phyloP scores from a whole-genome alignment of 2,113 vertebrate species.

The Cyprinodon brontotheroides region DNA sequence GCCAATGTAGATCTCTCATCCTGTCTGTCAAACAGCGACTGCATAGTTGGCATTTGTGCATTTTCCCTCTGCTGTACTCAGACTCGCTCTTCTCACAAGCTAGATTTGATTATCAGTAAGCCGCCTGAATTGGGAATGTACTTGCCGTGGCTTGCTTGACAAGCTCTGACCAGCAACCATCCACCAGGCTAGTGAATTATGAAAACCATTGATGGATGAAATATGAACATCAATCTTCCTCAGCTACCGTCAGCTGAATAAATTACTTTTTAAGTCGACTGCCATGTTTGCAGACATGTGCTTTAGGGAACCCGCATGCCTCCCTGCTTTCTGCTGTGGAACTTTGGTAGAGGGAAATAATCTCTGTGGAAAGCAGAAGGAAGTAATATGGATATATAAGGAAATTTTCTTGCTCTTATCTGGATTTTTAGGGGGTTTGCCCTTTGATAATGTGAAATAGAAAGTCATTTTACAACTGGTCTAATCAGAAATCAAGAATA shows the following conservation, averaged over 20 bases:
- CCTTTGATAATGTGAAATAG: slow-evolving; percentile 18
- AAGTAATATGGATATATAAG: slow-evolving; percentile 6
- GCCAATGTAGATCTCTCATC: background rate
- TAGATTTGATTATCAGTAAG: slow-evolving; percentile 54
- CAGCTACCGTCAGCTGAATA: slow-evolving; percentile 62
- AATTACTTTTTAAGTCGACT: slow-evolving; percentile 63
- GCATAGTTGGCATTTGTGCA: background rate
- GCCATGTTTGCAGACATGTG: slow-evolving; percentile 55
- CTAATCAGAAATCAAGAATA: slow-evolving; percentile 43
- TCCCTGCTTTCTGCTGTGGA: slow-evolving; percentile 6
- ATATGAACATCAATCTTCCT: slow-evolving; percentile 74
- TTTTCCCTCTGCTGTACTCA: background rate
- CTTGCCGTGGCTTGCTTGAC: slow-evolving; percentile 50
- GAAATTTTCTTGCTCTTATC: slow-evolving; percentile 5
- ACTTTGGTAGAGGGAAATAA: slow-evolving; percentile 14
- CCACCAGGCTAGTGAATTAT: slow-evolving; percentile 60
- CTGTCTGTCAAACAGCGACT: slow-evolving; percentile 4
- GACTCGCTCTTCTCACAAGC: slow-evolving; percentile 24
- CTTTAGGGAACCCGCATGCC: slow-evolving; percentile 13
- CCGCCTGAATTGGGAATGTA: slow-evolving; percentile 37
- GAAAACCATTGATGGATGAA: slow-evolving; percentile 71
- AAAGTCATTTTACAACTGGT: slow-evolving; percentile 29
- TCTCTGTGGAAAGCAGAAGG: slow-evolving; percentile 9
- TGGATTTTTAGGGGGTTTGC: slow-evolving; percentile 46
- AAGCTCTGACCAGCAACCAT: slow-evolving; percentile 55